These are phyloP conservation scores for Eustalomyia histrio DNA, from an alignment of 2,888 invertebrate genomes.

Conservation along the genomic window DNA sequence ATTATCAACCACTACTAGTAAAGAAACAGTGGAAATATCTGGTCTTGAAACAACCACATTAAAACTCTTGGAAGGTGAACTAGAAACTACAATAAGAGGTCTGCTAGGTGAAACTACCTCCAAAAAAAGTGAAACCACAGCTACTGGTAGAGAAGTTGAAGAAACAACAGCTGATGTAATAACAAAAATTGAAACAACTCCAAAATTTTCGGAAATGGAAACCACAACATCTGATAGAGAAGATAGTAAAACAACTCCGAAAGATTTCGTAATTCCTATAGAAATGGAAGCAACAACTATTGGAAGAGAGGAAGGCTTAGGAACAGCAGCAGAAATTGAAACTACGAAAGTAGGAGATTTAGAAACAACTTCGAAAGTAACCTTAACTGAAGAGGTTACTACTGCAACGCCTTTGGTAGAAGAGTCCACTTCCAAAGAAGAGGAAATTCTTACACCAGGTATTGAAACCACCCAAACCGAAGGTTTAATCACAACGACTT, in stretches of 20 bases:
- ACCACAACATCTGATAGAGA: background rate
- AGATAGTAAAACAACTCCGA: background rate
- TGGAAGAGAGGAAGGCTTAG: background rate
- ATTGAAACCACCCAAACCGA: background rate
- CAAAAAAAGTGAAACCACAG: background rate
- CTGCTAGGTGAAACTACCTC: background rate
- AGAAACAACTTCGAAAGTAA: constrained; percentile 13
- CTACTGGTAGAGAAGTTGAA: background rate
- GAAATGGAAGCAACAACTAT: constrained; percentile 2
- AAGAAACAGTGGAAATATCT: background rate
- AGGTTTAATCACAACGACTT: constrained; percentile 20
- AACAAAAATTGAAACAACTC: background rate
- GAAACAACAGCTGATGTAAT: background rate
- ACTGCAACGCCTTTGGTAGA: background rate
- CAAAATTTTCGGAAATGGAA: background rate
- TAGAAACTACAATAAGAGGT: background rate
- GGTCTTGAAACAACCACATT: background rate
- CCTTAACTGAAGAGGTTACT: constrained; percentile 1
- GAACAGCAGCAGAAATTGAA: too few species aligned
- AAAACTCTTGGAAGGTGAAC: background rate
- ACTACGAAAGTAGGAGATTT: too few species aligned
- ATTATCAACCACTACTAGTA: background rate
- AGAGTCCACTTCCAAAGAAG: background rate
- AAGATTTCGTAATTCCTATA: background rate
- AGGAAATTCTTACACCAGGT: background rate